Conservation (phyloP, 2,888 invertebrate species). For the Drosophila neoperkinsi region DNA sequence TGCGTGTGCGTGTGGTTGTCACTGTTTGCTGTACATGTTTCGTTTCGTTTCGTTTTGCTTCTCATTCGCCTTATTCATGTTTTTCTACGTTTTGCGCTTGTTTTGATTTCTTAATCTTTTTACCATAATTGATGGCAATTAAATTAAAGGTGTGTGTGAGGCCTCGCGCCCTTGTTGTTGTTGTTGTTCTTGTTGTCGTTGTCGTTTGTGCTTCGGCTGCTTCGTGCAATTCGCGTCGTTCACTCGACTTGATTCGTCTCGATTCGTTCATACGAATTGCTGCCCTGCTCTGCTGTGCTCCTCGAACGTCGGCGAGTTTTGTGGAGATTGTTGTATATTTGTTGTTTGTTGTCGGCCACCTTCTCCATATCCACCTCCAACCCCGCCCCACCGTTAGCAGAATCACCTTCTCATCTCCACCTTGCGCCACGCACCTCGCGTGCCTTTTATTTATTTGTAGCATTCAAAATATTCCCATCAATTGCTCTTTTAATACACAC, state of each 20-base stretch:
- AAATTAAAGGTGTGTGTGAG: constrained; percentile 79
- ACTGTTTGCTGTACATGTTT: constrained; percentile 39
- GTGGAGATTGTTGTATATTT: constrained; percentile 36
- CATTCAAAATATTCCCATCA: constrained; percentile 56
- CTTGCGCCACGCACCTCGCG: constrained; percentile 48
- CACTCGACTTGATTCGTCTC: constrained; percentile 6
- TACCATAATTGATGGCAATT: constrained; percentile 82
- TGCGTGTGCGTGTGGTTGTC: constrained; percentile 18
- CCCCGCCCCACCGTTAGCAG: neutral
- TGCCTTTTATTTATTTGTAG: constrained; percentile 56
- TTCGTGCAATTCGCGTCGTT: constrained; percentile 46
- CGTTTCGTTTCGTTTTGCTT: constrained; percentile 55
- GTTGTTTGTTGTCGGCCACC: constrained; percentile 39
- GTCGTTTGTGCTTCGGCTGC: constrained; percentile 45
- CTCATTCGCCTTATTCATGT: constrained; percentile 71
- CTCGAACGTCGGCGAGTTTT: constrained; percentile 21
- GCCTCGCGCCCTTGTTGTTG: constrained; percentile 43
- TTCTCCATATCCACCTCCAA: constrained; percentile 8
- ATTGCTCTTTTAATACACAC: constrained; percentile 43
- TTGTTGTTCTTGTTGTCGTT: constrained; percentile 22
- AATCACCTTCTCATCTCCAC: neutral
- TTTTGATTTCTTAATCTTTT: constrained; percentile 83
- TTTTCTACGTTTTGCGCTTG: constrained; percentile 74
- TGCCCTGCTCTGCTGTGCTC: constrained; percentile 24
- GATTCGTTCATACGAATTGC: constrained; percentile 37